Conservation (phyloP, 2,113 vertebrate genomes). For the Nasalis larvatus region DNA sequence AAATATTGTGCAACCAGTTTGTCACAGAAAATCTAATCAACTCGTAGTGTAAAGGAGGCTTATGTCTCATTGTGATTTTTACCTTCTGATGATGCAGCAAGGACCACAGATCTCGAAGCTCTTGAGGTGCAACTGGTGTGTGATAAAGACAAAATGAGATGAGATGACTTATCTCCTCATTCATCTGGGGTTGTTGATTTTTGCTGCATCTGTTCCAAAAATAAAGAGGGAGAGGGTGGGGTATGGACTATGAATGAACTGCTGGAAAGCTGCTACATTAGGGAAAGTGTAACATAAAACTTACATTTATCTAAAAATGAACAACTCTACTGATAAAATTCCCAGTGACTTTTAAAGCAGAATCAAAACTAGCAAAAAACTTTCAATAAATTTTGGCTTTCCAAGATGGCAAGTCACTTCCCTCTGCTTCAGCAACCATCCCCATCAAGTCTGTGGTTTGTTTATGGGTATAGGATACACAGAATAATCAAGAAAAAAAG, state of each 20-base stretch:
- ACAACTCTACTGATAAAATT: background rate
- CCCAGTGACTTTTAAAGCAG: background rate
- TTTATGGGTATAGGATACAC: background rate
- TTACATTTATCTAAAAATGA: background rate
- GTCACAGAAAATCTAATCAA: background rate
- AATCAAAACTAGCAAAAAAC: background rate
- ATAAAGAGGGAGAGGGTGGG: background rate
- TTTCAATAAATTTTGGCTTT: background rate
- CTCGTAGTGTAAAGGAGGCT: background rate
- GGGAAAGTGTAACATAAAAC: background rate
- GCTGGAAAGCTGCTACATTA: background rate
- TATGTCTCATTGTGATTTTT: conserved; percentile 57
- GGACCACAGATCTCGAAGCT: conserved; percentile 91
- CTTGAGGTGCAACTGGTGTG: conserved; percentile 89
- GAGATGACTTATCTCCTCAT: conserved; percentile 86
- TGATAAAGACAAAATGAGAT: conserved; percentile 91
- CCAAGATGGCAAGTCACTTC: background rate
- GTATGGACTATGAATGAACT: background rate
- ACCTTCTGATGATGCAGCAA: conserved; percentile 89
- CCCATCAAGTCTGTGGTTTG: background rate
- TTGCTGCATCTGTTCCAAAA: conserved; percentile 84
- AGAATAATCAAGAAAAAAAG: background rate
- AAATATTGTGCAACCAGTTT: background rate
- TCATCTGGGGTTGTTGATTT: conserved; percentile 69
- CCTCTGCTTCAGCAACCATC: background rate